Base-by-base conservation (phyloP, 2,797 vertebrate genomes). In the Poeciliopsis presidionis region DNA sequence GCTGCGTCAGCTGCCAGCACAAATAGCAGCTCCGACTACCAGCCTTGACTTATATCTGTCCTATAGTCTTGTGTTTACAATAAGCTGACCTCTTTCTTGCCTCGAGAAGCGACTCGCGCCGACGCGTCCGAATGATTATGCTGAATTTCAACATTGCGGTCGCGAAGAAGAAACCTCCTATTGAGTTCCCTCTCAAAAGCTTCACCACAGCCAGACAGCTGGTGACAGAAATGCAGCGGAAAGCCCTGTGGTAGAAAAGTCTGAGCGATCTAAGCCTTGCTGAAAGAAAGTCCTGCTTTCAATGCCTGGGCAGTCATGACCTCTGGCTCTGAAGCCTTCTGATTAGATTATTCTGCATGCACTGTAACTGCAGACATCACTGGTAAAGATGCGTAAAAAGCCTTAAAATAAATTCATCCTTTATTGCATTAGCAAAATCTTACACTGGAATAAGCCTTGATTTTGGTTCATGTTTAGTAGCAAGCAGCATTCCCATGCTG, bases 11-110 rank as follows among this genome's bases (percentile, higher is more conserved):
- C 85, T 82, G 85, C 84, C 88, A 78, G 72, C 53, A 79, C 53
- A 89, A 84, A 89, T 82, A 78, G 87, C 81, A 89, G 74, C 85
- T 90, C 72, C 85, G 84, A 84, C 83, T 51, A 88, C 76, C 72
- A 74, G 67, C 69, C 46, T 76, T 28, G 9, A 30, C 49, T 25
- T 45, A 51, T 46, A 3, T 39, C 46, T 75, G 46, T 74, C 36
- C 65, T 61, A 33, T 25, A 11, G 28, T 28, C n/a, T 75, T 20
- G 41, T 9, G 57, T 74, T 41, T n/a, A 69, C 59, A 53, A n/a
- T 47, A 41, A 59, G 16, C 72, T 65, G 57, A 74, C 59, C 30
- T 74, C 1, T 43, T 71, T 1, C 70, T 49, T 70, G 33, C 5
- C 16, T 74, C 6, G n/a, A 53, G 36, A 51, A 39, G n/a, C 39